Evolutionary conservation across 2,888 invertebrate species (phyloP).

Genomic region (Drosophila prostipennis): DNA sequence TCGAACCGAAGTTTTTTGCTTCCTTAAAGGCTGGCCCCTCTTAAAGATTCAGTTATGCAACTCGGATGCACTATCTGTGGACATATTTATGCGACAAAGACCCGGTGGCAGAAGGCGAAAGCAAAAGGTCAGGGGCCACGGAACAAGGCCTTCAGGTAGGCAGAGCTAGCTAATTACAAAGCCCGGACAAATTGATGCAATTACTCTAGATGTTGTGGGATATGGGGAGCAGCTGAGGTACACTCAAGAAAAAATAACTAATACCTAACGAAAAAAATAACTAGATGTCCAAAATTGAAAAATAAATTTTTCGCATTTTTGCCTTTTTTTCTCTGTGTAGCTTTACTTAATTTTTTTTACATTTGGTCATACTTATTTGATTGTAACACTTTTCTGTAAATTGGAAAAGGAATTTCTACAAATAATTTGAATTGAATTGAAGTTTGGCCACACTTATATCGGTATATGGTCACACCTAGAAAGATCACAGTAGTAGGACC

Average conservation of each 20-base stretch:
- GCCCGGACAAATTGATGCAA: conserved; percentile 34
- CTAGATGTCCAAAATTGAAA: too few species aligned
- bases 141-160: background rate
- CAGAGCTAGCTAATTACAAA: conserved; percentile 26
- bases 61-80: background rate
- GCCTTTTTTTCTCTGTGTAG: too few species aligned
- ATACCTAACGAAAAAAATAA: too few species aligned
- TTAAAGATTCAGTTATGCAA: conserved; percentile 6
- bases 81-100: conserved; percentile 4
- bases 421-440: background rate
- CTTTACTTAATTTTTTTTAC: too few species aligned
- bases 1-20: too few species aligned
- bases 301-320: too few species aligned
- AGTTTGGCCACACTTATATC: background rate
- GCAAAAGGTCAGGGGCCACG: conserved; percentile 21
- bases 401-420: too few species aligned
- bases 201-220: conserved; percentile 21
- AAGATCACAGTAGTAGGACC: background rate
- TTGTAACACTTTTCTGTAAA: too few species aligned
- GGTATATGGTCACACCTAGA: background rate
- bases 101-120: conserved; percentile 3
- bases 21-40: background rate
- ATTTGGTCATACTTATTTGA: too few species aligned
- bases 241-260: background rate
- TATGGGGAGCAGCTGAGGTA: background rate